Evolutionary conservation across 2,113 vertebrate species (phyloP).

Genomic region (Ceyx cyanopectus): DNA sequence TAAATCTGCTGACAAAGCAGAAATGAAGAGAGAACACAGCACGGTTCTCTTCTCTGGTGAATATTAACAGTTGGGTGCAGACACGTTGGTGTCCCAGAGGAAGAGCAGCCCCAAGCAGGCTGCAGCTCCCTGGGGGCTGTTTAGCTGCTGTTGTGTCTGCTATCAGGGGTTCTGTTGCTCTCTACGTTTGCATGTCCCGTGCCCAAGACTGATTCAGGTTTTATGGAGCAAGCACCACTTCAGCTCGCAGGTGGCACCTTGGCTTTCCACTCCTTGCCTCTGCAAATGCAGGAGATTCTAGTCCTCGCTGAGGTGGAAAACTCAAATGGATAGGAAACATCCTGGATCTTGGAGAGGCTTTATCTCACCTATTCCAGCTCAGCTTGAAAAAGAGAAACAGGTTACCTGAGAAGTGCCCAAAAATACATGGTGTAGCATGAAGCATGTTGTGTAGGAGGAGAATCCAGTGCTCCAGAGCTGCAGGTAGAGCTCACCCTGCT

Average conservation of each 20-base stretch:
- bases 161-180: background rate
- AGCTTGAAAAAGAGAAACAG: background rate
- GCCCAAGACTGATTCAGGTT: background rate
- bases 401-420: background rate
- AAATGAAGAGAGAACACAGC: background rate
- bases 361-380: background rate
- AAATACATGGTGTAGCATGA: background rate
- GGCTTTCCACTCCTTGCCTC: background rate
- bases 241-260: background rate
- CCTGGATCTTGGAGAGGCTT: background rate
- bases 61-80: background rate
- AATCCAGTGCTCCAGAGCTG: background rate
- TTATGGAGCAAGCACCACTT: background rate
- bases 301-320: background rate
- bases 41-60: background rate
- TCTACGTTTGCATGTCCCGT: accelerated
- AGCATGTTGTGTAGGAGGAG: background rate
- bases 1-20: background rate
- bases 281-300: background rate
- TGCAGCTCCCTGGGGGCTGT: background rate
- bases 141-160: too few relatives aligned
- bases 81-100: background rate
- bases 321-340: constrained; percentile 35
- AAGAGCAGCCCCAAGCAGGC: background rate
- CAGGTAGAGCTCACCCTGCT: background rate